Base-by-base conservation (phyloP, 2,797 vertebrate species). In the Ptychadena robeensis region DNA sequence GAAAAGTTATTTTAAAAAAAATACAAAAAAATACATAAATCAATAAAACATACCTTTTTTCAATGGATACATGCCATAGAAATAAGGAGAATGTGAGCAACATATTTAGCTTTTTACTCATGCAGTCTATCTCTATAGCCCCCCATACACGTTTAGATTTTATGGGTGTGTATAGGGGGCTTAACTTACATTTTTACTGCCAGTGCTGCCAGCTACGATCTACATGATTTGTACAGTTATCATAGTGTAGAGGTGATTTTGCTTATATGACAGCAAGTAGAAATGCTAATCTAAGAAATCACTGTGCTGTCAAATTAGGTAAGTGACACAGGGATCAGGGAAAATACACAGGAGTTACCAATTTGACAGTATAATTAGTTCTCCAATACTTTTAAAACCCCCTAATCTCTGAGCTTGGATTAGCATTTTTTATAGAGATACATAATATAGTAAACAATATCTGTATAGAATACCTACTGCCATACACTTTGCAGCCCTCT, bases 301-400 rank as follows among this genome's bases (percentile, higher is more conserved):
- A 1, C 18, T 53, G 44, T 53, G 18, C 44, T 53, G 44, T 53
- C 44, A 53, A 53, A 53, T 53, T 22, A 53, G 22, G 18, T 38
- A 35, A 70, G 22, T 72, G 69, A 72, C 69, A 85, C 73, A 84
- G 76, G 48, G 38, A 28, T 44, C 69, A 48, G 69, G 37, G 25
- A 72, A 72, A 72, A 28, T 72, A 3, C 53, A 74, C 53, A 61
- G 12, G 9, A 15, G 18, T 34, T 61, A n/a, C 72, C 30, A 53
- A 4, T 61, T 31, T 74, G 72, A 74, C 72, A 61, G 61, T 30
- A 35, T 61, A 74, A 74, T 74, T 59, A n/a, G 72, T 4, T 28
- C 9, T 35, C 28, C 61, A 34, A 61, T 32, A 53, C 35, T 57
- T 9, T 31, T 53, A 53, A 73, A 30, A 28, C 37, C 18, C 11